These are phyloP conservation scores for Drosophila biarmipes DNA, from an alignment of 1,140 invertebrate genomes.

Conservation along the genomic window DNA sequence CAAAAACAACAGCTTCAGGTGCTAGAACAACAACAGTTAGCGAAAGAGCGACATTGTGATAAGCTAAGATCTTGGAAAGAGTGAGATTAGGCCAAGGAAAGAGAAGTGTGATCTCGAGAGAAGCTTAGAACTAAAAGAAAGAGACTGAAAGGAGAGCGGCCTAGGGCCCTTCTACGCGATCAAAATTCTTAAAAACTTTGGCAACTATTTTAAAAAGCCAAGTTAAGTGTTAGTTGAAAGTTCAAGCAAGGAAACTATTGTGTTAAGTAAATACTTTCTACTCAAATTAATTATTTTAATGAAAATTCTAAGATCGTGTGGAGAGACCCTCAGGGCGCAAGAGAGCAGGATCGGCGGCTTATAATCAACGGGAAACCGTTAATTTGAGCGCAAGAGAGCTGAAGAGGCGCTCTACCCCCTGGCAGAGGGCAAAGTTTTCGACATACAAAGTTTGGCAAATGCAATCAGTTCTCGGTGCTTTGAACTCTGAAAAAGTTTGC, in stretches of 20 bases:
- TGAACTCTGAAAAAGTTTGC: constrained; percentile 20
- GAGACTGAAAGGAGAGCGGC: too few species aligned
- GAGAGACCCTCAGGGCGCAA: not conserved
- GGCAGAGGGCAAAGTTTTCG: constrained; percentile 18
- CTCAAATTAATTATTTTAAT: too few species aligned
- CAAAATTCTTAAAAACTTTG: not conserved
- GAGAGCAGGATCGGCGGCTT: constrained; percentile 7
- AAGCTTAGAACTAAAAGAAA: not conserved
- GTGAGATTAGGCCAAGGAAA: not conserved
- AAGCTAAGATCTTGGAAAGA: not conserved
- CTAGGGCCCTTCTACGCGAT: not conserved
- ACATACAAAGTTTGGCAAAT: constrained; percentile 5
- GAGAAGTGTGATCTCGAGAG: too few species aligned
- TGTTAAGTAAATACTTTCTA: too few species aligned
- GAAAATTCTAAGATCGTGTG: not conserved
- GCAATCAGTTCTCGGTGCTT: constrained; percentile 17
- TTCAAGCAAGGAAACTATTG: too few species aligned
- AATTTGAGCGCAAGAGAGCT: not conserved
- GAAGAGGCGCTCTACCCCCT: not conserved
- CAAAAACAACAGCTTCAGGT: constrained; percentile 8
- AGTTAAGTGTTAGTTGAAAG: not conserved
- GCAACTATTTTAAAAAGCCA: not conserved
- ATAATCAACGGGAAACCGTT: not conserved
- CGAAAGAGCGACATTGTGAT: not conserved
- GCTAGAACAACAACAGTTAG: constrained; percentile 6